phyloP scores from a whole-genome alignment of 2,113 vertebrate species.

The Malurus elegans region DNA sequence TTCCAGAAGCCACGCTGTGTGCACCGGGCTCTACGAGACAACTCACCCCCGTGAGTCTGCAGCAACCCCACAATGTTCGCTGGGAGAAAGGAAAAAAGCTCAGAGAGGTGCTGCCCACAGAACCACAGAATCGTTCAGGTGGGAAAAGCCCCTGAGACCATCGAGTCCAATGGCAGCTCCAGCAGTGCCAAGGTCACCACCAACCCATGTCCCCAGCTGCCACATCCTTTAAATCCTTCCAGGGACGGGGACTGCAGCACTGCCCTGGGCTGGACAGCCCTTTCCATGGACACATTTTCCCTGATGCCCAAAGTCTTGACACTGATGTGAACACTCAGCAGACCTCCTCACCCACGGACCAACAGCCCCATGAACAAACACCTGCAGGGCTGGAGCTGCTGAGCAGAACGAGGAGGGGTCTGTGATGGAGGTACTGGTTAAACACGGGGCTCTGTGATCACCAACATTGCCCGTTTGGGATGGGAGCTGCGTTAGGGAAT shows the following conservation, averaged over 20 bases:
- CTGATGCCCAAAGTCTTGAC: not conserved
- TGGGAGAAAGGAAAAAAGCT: not conserved
- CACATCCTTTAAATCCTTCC: not conserved
- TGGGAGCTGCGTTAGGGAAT: too few relatives aligned
- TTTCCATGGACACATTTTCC: not conserved
- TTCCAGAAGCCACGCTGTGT: conserved; percentile 23
- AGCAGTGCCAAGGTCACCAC: not conserved
- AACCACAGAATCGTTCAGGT: not conserved
- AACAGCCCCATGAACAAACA: accelerated
- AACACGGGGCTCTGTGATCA: accelerated
- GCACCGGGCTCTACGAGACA: not conserved
- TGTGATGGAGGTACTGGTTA: not conserved
- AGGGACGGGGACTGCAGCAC: not conserved
- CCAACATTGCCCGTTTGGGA: accelerated
- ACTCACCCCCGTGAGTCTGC: not conserved
- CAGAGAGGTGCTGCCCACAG: not conserved
- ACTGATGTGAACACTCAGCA: not conserved
- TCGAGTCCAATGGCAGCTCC: accelerated
- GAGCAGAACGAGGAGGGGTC: not conserved
- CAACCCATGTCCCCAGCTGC: not conserved
- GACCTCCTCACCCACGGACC: accelerated
- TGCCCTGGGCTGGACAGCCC: not conserved
- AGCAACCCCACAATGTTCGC: accelerated
- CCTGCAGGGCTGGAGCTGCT: not conserved
- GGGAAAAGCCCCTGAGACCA: not conserved